phyloP scores from a whole-genome alignment of 1,140 invertebrate species.

The Drosophila hydei region DNA sequence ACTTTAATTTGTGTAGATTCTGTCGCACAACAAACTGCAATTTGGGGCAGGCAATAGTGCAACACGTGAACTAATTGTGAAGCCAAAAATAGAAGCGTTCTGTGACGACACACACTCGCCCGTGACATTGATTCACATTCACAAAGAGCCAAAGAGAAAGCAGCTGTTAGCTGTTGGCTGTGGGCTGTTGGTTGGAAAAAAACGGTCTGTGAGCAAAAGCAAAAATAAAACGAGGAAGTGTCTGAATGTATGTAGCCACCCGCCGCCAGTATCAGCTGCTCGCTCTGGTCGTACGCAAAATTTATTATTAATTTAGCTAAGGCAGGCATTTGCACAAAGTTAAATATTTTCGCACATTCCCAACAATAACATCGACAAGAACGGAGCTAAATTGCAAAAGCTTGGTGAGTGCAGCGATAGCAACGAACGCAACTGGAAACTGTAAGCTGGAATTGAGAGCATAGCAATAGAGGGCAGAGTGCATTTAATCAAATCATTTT shows the following conservation, averaged over 20 bases:
- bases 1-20: slow-evolving; percentile 26
- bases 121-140: slow-evolving; percentile 77
- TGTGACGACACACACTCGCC: slow-evolving; percentile 45
- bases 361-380: slow-evolving; percentile 18
- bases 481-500: slow-evolving; percentile 45
- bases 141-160: slow-evolving; percentile 44
- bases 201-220: slow-evolving; percentile 18
- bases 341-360: slow-evolving; percentile 40
- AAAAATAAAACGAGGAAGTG: slow-evolving; percentile 78
- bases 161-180: slow-evolving; percentile 12
- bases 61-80: slow-evolving; percentile 58
- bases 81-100: slow-evolving; percentile 39
- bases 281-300: slow-evolving; percentile 52
- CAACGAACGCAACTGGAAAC: slow-evolving; percentile 25
- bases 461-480: slow-evolving; percentile 1
- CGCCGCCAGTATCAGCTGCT: slow-evolving; percentile 67
- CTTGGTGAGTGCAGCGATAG: background rate
- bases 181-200: background rate
- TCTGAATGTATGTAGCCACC: slow-evolving; percentile 7
- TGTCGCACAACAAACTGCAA: slow-evolving; percentile 29
- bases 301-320: slow-evolving; percentile 56
- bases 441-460: slow-evolving; percentile 19
- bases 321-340: slow-evolving; percentile 18
- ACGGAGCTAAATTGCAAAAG: slow-evolving; percentile 13
- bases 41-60: slow-evolving; percentile 43